Conservation (phyloP, 1,140 invertebrate genomes). For the Cydia fagiglandana region DNA sequence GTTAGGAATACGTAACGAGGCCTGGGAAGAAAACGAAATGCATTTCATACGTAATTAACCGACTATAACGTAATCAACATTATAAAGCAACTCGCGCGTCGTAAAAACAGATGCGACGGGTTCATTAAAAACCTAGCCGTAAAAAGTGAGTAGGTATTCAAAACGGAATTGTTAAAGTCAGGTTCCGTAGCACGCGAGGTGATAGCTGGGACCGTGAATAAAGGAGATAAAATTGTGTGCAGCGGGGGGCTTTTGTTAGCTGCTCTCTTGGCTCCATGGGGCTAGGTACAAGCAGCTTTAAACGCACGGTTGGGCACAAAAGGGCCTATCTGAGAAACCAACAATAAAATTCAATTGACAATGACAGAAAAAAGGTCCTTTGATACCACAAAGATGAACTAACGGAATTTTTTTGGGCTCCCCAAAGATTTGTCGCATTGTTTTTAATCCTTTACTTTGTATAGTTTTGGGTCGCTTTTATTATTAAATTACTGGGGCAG, state of each 20-base stretch:
- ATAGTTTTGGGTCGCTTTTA: constrained; percentile 22
- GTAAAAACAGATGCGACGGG: constrained; percentile 21
- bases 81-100: constrained; percentile 27
- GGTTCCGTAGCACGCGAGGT: constrained; percentile 49
- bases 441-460: constrained; percentile 63
- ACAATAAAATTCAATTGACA: constrained; percentile 79
- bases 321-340: constrained; percentile 71
- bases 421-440: constrained; percentile 68
- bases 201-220: constrained; percentile 50
- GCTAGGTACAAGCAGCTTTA: constrained; percentile 68
- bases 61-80: constrained; percentile 50
- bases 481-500: constrained; percentile 19
- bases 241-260: constrained; percentile 66
- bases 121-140: constrained; percentile 28
- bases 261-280: constrained; percentile 59
- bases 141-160: constrained; percentile 22
- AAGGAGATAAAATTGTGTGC: constrained; percentile 68
- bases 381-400: constrained; percentile 64
- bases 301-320: constrained; percentile 74
- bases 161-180: constrained; percentile 22
- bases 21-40: constrained; percentile 49
- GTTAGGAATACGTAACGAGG: constrained; percentile 58
- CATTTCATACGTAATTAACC: constrained; percentile 57
- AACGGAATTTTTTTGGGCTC: constrained; percentile 64
- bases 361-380: constrained; percentile 65